Conservation (phyloP, 2,888 invertebrate species). For the Pristionchus japonicus region DNA sequence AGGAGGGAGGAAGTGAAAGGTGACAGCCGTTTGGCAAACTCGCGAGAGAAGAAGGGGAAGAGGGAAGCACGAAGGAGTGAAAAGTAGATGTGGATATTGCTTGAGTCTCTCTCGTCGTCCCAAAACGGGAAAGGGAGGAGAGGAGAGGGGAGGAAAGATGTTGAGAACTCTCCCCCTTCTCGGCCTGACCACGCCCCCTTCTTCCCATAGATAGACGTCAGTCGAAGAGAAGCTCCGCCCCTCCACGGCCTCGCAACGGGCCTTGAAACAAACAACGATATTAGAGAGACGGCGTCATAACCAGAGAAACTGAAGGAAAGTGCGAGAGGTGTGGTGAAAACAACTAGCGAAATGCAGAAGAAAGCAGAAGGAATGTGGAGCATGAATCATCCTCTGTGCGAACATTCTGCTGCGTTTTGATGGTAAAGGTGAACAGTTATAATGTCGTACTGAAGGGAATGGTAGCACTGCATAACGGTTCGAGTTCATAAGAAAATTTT, state of each 20-base stretch:
- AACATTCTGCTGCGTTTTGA: neutral
- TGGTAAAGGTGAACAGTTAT: neutral
- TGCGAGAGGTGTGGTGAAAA: neutral
- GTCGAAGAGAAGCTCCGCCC: conserved; percentile 14
- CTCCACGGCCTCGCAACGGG: neutral
- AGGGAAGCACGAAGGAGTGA: neutral
- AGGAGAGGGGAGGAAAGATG: conserved; percentile 25
- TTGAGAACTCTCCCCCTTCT: conserved; percentile 42
- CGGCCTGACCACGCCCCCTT: neutral
- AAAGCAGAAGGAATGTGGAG: conserved; percentile 33
- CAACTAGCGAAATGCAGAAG: neutral
- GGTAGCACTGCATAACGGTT: neutral
- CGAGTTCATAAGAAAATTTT: neutral
- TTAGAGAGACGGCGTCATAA: conserved; percentile 34
- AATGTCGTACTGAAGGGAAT: neutral
- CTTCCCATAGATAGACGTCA: conserved; percentile 41
- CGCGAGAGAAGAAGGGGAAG: neutral
- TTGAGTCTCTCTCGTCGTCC: conserved; percentile 29
- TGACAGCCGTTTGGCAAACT: conserved; percentile 27
- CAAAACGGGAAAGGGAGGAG: conserved; percentile 34
- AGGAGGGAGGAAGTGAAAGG: conserved; percentile 16
- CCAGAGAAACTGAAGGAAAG: conserved; percentile 4
- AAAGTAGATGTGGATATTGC: conserved; percentile 39
- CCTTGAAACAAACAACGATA: conserved; percentile 43
- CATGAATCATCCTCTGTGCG: neutral